phyloP scores from a whole-genome alignment of 2,113 vertebrate species.

The Pluvialis apricaria region DNA sequence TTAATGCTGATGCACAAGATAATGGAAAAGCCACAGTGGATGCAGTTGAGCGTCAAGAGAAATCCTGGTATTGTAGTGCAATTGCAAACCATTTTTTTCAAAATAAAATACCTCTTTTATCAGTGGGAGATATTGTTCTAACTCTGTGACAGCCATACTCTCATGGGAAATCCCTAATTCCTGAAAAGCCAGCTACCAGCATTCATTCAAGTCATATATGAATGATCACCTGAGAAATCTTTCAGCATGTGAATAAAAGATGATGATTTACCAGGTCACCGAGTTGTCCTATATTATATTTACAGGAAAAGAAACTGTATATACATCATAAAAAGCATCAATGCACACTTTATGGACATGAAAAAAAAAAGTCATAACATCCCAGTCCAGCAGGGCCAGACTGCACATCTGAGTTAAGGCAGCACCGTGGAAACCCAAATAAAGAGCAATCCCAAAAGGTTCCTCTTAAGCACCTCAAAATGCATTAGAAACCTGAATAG shows the following conservation, averaged over 20 bases:
- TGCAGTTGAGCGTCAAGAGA: not conserved
- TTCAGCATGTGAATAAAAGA: not conserved
- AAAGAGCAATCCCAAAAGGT: not conserved
- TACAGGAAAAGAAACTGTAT: not conserved
- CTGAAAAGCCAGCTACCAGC: not conserved
- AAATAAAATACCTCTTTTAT: not conserved
- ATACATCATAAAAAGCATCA: not conserved
- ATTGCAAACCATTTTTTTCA: not conserved
- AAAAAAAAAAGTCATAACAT: not conserved
- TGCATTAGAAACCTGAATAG: not conserved
- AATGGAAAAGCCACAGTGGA: not conserved
- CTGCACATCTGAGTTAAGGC: not conserved
- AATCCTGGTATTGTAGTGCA: not conserved
- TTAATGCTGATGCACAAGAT: not conserved
- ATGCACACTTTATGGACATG: not conserved
- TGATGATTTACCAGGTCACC: not conserved
- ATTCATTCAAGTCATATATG: not conserved
- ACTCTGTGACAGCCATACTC: not conserved
- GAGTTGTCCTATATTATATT: not conserved
- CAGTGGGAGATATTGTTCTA: not conserved
- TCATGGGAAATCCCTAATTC: not conserved
- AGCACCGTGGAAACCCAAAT: not conserved
- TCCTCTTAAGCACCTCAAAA: not conserved
- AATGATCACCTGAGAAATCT: not conserved
- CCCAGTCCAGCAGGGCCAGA: not conserved